Conservation (phyloP, 2,797 vertebrate genomes). For the Rhinella marina region DNA sequence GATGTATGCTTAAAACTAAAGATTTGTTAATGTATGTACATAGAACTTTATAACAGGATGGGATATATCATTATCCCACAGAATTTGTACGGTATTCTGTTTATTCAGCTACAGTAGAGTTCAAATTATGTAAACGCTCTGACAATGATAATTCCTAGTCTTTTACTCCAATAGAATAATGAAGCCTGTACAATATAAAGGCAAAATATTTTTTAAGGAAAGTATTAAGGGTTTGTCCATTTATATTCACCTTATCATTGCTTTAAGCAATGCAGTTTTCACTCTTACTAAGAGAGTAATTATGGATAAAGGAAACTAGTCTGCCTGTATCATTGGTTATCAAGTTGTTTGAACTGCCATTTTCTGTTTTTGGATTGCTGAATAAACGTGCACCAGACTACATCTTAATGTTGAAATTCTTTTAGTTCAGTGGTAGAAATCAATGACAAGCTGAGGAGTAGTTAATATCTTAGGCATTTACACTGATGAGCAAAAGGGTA, state of each 20-base stretch:
- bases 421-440: neutral
- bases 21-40: slow-evolving; percentile 34
- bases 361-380: neutral
- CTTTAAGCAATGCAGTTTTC: no score
- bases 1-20: slow-evolving; percentile 16
- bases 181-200: neutral
- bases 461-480: no score
- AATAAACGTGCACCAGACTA: neutral
- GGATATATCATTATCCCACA: neutral
- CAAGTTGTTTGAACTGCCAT: neutral
- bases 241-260: neutral
- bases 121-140: neutral
- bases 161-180: neutral
- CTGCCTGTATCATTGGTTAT: neutral
- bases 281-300: neutral
- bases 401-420: neutral
- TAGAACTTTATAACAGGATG: slow-evolving; percentile 15
- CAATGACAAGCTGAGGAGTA: neutral
- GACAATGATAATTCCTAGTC: no score
- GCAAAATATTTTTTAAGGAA: neutral
- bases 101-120: neutral
- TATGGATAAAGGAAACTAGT: no score
- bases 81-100: slow-evolving; percentile 1
- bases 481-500: no score
- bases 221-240: neutral